Conservation (phyloP, 2,888 invertebrate genomes). For the Falcaria lacertinaria region DNA sequence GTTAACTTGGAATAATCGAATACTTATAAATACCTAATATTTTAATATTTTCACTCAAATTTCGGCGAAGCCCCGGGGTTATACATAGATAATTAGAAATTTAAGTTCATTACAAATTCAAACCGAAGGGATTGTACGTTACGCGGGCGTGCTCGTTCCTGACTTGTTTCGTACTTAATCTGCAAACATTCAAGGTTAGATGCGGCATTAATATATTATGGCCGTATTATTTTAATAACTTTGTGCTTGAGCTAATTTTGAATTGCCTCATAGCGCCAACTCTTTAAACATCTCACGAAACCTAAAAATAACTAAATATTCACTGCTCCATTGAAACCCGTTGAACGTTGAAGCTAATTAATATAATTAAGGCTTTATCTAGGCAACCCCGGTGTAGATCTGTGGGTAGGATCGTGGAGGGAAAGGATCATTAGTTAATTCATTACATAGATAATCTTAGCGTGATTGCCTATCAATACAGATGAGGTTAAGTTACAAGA, state of each 20-base stretch:
- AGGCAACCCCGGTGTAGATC: neutral
- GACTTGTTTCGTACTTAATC: neutral
- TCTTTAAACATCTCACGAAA: neutral
- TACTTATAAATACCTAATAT: too few relatives aligned
- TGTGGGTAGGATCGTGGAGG: too few relatives aligned
- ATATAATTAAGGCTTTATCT: neutral
- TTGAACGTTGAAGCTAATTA: neutral
- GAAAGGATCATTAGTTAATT: too few relatives aligned
- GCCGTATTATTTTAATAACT: neutral
- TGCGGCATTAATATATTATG: neutral
- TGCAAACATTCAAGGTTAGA: neutral
- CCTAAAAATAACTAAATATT: neutral
- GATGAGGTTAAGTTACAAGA: too few relatives aligned
- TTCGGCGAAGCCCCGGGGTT: neutral
- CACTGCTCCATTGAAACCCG: neutral
- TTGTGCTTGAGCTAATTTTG: neutral
- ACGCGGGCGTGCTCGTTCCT: neutral
- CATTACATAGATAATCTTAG: neutral
- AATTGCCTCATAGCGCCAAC: neutral
- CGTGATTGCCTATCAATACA: conserved; percentile 1
- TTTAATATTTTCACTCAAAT: neutral
- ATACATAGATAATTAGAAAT: conserved; percentile 3
- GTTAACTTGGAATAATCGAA: too few relatives aligned
- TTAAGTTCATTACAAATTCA: conserved; percentile 16
- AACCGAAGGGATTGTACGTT: conserved; percentile 3